Base-by-base conservation (phyloP, 64 coral and sea anemone species). In the Platygyra sinensis region DNA sequence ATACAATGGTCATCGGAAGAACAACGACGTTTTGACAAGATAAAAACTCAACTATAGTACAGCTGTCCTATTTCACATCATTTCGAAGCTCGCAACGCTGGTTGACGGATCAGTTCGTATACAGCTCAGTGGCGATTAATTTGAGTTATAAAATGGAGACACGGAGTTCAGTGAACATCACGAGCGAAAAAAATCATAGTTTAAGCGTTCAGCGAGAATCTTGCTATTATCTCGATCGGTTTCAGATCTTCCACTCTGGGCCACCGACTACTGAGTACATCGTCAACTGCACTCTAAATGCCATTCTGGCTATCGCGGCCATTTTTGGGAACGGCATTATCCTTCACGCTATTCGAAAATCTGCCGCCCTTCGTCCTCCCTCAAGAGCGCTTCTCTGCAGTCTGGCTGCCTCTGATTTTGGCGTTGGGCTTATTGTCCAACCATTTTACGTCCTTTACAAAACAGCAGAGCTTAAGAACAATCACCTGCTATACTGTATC, bases 401-500 rank as follows among this genome's bases (percentile, higher is more conserved):
- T 5, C 72, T 94, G 4, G 87, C 78, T 27, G 31, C 80, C 30
- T 63, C 92, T 15, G 92, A 94, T 54, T 25, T 94, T 19, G 69
- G 69, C 10, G 92, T 94, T 9, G 92, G 92, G 11, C 30, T 83
- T 5, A 67, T 82, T 20, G 92, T 94, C 39, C 92, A 94, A 18
- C 92, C 92, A 1, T 86, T 93, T 29, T 93, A 93, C 29, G 76
- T 93, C 14, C 32, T 87, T 16, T 71, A 78, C 19, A 75, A 87
- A 50, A 72, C 87, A 16, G 52, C 92, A 10, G 87, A 90, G 52
- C 72, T 94, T 29, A 54, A 36, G 10, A 79, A 80, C 74, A 84
- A 67, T 28, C n/a, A 12, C 14, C 25, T 49, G 30, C 50, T 69
- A 15, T 86, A 84, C 60, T 94, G 93, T 33, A 38, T 76, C 5